Evolutionary conservation across 1,140 invertebrate species (phyloP).

Genomic region (Drosophila nigromelanica): DNA sequence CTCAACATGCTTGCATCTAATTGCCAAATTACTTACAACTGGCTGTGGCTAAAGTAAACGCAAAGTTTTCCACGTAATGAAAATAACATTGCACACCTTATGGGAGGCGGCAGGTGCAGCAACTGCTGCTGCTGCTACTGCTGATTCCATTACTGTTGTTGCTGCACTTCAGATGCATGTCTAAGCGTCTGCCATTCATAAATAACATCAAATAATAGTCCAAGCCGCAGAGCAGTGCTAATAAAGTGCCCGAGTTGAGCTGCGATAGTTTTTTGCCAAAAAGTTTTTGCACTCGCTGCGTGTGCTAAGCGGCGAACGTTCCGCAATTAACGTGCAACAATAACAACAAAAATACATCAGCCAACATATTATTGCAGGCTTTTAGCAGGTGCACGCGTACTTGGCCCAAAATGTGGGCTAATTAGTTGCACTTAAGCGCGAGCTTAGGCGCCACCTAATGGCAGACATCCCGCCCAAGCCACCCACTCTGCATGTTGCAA

Average conservation of each 20-base stretch:
- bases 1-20: slow-evolving; percentile 60
- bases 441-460: slow-evolving; percentile 61
- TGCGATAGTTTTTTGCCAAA: slow-evolving; percentile 13
- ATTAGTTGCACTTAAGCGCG: slow-evolving; percentile 71
- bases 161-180: not conserved
- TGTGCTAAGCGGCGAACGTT: not conserved
- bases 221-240: slow-evolving; percentile 31
- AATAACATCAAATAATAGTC: slow-evolving; percentile 71
- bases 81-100: slow-evolving; percentile 55
- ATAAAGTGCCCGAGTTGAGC: slow-evolving; percentile 52
- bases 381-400: slow-evolving; percentile 59
- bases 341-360: slow-evolving; percentile 33
- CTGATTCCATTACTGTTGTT: no score
- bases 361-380: slow-evolving; percentile 39
- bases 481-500: not conserved
- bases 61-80: slow-evolving; percentile 38
- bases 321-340: slow-evolving; percentile 21
- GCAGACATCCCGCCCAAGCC: not conserved
- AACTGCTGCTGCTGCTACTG: not conserved
- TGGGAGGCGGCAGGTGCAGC: slow-evolving; percentile 42
- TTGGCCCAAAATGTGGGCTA: slow-evolving; percentile 70
- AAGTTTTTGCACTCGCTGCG: slow-evolving; percentile 13
- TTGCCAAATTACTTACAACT: slow-evolving; percentile 50
- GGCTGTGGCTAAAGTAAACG: slow-evolving; percentile 5
- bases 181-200: slow-evolving; percentile 60